Percentiles rank a stretch among this genome's conserved stretches.
phyloP scores from a whole-genome alignment of 2,797 vertebrate species.

The Siniperca undulata region DNA sequence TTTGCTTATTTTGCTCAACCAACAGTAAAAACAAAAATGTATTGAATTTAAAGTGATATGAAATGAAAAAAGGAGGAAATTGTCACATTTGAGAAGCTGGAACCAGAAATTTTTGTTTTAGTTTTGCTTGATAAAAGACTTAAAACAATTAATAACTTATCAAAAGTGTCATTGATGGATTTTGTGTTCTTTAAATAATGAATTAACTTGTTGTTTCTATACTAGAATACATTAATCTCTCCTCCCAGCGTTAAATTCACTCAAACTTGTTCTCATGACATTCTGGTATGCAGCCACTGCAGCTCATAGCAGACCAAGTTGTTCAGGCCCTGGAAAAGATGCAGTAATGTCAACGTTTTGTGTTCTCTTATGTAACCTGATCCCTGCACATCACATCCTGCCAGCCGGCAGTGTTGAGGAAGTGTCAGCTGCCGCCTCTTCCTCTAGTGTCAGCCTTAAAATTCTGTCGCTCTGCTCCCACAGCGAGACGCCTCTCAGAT shows the following conservation, averaged over 20 bases:
- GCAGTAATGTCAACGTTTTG: slow-evolving; percentile 51
- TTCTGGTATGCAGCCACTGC: slow-evolving; percentile 35
- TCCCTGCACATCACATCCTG: slow-evolving; percentile 77
- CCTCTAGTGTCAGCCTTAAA: slow-evolving; percentile 72
- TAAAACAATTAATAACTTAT: not conserved
- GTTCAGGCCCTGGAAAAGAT: slow-evolving; percentile 51
- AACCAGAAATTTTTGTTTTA: not conserved
- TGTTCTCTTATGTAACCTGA: slow-evolving; percentile 66
- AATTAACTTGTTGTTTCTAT: not conserved
- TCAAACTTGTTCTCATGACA: slow-evolving; percentile 12
- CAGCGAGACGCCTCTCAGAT: slow-evolving; percentile 55
- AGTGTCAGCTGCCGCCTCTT: slow-evolving; percentile 73
- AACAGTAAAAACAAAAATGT: not conserved
- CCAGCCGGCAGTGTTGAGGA: slow-evolving; percentile 69
- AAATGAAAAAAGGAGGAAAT: not conserved
- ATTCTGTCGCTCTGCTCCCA: slow-evolving; percentile 51
- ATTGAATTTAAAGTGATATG: not conserved
- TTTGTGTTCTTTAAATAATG: not conserved
- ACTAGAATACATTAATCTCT: slow-evolving; percentile 5
- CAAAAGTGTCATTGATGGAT: not conserved
- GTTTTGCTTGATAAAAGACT: not conserved
- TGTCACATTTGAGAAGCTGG: not conserved
- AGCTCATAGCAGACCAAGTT: slow-evolving; percentile 23
- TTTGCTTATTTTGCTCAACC: not conserved
- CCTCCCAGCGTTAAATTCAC: slow-evolving; percentile 10